phyloP scores from a whole-genome alignment of 2,888 invertebrate species.

The Pachymerium ferrugineum region DNA sequence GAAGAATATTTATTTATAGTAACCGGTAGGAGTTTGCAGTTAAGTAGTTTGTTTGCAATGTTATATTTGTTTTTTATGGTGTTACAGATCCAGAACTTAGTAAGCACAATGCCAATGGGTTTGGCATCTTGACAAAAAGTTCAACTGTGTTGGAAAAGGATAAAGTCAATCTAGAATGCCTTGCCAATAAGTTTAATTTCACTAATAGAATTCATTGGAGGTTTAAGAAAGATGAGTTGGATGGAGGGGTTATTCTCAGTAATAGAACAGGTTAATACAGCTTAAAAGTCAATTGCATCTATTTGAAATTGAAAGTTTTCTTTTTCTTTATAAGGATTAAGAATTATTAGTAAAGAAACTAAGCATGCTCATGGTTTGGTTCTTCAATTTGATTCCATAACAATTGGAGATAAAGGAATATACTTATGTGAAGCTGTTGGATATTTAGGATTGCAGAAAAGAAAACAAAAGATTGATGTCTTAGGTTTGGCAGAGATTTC shows the following conservation, averaged over 20 bases:
- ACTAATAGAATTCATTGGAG: neutral
- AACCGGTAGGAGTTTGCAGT: neutral
- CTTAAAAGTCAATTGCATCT: too few species aligned
- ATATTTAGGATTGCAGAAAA: neutral
- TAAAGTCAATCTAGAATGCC: neutral
- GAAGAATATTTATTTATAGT: neutral
- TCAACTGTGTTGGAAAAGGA: neutral
- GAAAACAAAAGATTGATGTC: neutral
- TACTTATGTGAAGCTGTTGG: neutral
- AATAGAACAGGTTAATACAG: neutral
- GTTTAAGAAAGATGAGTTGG: neutral
- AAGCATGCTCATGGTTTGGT: neutral
- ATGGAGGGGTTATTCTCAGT: neutral
- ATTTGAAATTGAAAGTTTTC: too few species aligned
- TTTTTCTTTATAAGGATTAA: neutral
- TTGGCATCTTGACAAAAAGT: neutral
- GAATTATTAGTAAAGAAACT: neutral
- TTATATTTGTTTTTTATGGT: too few species aligned
- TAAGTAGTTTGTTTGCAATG: too few species aligned
- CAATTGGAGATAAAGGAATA: neutral
- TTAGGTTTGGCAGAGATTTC: neutral
- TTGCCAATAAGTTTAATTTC: neutral
- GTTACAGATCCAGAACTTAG: neutral
- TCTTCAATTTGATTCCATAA: neutral
- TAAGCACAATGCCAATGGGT: neutral